These are phyloP conservation scores for Morpho helenor DNA, from an alignment of 2,888 invertebrate genomes.

Conservation along the genomic window DNA sequence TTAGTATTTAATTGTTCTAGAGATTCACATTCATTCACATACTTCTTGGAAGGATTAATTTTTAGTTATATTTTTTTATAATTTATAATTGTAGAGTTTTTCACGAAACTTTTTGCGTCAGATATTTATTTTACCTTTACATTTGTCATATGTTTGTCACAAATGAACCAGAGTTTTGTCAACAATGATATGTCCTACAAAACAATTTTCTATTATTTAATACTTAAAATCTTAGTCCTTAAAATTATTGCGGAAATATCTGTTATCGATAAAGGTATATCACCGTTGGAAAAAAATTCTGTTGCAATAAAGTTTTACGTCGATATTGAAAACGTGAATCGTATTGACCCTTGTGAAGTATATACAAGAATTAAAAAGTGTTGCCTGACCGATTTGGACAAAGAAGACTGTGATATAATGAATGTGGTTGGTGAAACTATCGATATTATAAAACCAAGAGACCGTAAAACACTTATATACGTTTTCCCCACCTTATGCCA, in stretches of 20 bases:
- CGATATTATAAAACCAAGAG: constrained; percentile 38
- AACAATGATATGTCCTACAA: constrained; percentile 27
- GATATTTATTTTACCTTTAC: too few relatives aligned
- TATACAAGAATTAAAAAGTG: constrained; percentile 42
- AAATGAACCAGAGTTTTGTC: not conserved
- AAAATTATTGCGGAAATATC: constrained; percentile 34
- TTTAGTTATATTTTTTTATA: too few relatives aligned
- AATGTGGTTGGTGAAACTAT: constrained; percentile 34
- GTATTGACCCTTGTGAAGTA: constrained; percentile 36
- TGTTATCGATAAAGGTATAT: constrained; percentile 53
- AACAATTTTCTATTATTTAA: constrained; percentile 29
- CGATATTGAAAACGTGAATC: constrained; percentile 48
- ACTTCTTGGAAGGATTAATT: too few relatives aligned
- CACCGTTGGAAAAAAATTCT: constrained; percentile 46
- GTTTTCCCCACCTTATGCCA: constrained; percentile 48
- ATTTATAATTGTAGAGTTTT: too few relatives aligned
- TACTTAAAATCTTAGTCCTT: constrained; percentile 29
- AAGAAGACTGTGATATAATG: constrained; percentile 42
- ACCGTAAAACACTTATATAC: constrained; percentile 42
- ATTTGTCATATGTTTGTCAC: constrained; percentile 7
- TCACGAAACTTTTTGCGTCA: too few relatives aligned
- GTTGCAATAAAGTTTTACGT: constrained; percentile 55
- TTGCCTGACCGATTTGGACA: constrained; percentile 40
- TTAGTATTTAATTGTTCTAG: too few relatives aligned
- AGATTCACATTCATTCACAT: too few relatives aligned